phyloP scores from a whole-genome alignment of 2,797 vertebrate genomes.

The Buphagus erythrorhynchus region DNA sequence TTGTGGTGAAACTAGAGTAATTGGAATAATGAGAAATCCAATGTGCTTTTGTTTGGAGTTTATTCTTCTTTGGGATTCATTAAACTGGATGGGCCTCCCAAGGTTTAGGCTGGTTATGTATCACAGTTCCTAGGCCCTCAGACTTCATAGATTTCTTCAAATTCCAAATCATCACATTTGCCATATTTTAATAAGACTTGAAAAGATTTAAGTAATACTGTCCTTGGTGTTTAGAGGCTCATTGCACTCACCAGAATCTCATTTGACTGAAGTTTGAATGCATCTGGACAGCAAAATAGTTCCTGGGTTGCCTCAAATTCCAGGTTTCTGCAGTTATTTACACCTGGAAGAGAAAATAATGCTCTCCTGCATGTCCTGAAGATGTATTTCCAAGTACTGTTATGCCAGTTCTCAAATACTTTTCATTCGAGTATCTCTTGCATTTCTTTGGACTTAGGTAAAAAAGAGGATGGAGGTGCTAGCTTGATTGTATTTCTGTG shows the following conservation, averaged over 20 bases:
- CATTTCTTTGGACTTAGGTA: background rate
- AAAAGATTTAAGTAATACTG: background rate
- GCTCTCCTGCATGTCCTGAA: background rate
- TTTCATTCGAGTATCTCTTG: background rate
- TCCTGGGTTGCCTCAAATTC: background rate
- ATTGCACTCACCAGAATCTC: background rate
- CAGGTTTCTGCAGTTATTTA: background rate
- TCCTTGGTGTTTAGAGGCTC: background rate
- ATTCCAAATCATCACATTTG: background rate
- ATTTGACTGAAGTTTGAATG: background rate
- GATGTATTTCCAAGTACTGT: background rate
- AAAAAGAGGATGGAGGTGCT: background rate
- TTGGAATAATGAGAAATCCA: slow-evolving; percentile 67
- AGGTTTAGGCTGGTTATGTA: background rate
- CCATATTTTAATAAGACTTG: background rate
- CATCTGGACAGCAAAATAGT: background rate
- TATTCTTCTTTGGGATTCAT: slow-evolving; percentile 28
- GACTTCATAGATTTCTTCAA: background rate
- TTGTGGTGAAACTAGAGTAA: slow-evolving; percentile 37
- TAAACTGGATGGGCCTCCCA: background rate
- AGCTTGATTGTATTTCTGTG: background rate
- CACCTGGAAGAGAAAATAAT: background rate
- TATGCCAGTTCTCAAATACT: background rate
- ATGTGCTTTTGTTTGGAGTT: slow-evolving; percentile 44
- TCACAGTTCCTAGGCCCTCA: background rate